These are phyloP conservation scores for Drosophila ananassae DNA, from an alignment of 1,140 invertebrate genomes.

Conservation along the genomic window DNA sequence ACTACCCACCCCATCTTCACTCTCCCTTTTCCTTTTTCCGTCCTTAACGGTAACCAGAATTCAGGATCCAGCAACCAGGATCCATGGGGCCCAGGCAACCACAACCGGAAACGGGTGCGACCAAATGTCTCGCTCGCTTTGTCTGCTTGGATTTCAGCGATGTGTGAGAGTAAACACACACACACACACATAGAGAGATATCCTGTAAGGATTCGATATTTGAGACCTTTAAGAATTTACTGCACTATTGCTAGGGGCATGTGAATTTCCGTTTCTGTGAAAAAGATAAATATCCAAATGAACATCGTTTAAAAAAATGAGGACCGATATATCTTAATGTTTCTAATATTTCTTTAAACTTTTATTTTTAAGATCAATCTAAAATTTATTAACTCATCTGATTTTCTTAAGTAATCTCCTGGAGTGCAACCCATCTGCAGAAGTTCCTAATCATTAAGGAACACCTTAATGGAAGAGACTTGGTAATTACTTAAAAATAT, in stretches of 20 bases:
- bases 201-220: slow-evolving; percentile 30
- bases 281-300: slow-evolving; percentile 23
- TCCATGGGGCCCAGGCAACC: slow-evolving; percentile 53
- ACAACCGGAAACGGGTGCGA: slow-evolving; percentile 56
- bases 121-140: slow-evolving; percentile 44
- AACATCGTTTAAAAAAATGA: neutral
- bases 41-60: neutral
- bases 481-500: slow-evolving; percentile 63
- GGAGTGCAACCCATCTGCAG: slow-evolving; percentile 2
- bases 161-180: slow-evolving; percentile 13
- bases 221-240: slow-evolving; percentile 44
- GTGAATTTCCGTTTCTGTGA: neutral
- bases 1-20: neutral
- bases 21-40: neutral
- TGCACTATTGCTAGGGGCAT: slow-evolving; percentile 22
- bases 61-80: slow-evolving; percentile 18
- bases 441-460: slow-evolving; percentile 19
- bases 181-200: slow-evolving; percentile 1
- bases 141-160: slow-evolving; percentile 31
- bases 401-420: neutral
- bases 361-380: neutral
- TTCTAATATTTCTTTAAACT: neutral
- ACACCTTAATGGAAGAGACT: slow-evolving; percentile 48
- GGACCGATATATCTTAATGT: neutral
- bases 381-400: neutral